Percentiles rank a stretch among this genome's conserved stretches.
phyloP scores from a whole-genome alignment of 2,113 vertebrate species.

The Crotalus horridus region DNA sequence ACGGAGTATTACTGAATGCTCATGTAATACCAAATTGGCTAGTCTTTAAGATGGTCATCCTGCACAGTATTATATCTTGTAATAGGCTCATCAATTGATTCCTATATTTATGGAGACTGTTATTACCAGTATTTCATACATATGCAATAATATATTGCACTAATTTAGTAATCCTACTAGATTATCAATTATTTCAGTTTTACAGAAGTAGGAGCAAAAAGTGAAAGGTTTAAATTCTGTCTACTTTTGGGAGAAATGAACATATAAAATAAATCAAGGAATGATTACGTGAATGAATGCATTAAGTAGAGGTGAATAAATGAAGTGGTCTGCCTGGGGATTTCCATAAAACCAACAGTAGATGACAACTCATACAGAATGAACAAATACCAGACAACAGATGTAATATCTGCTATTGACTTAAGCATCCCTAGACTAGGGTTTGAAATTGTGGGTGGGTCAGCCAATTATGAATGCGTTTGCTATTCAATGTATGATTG shows the following conservation, averaged over 20 bases:
- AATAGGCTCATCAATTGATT: background rate
- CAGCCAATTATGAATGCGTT: background rate
- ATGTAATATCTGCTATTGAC: conserved; percentile 9
- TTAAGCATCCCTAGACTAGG: background rate
- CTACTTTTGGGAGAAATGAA: conserved; percentile 47
- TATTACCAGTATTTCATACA: background rate
- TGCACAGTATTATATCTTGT: background rate
- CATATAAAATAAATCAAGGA: conserved; percentile 50
- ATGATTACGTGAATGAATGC: conserved; percentile 37
- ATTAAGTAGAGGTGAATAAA: conserved; percentile 13
- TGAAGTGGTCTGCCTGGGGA: conserved; percentile 47
- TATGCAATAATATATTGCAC: background rate
- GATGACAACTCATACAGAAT: conserved; percentile 20
- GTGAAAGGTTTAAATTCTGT: background rate
- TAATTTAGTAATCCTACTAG: background rate
- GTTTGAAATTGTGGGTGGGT: background rate
- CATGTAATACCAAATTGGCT: background rate
- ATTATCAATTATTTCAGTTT: conserved; percentile 13
- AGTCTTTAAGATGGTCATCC: background rate
- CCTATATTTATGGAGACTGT: background rate
- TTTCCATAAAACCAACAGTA: conserved; percentile 52
- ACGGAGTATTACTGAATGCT: background rate
- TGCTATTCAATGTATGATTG: background rate
- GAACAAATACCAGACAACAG: conserved; percentile 21
- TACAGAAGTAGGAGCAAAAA: conserved; percentile 20